These are phyloP conservation scores for Synodontis membranacea DNA, from an alignment of 2,113 vertebrate species.

Conservation along the genomic window DNA sequence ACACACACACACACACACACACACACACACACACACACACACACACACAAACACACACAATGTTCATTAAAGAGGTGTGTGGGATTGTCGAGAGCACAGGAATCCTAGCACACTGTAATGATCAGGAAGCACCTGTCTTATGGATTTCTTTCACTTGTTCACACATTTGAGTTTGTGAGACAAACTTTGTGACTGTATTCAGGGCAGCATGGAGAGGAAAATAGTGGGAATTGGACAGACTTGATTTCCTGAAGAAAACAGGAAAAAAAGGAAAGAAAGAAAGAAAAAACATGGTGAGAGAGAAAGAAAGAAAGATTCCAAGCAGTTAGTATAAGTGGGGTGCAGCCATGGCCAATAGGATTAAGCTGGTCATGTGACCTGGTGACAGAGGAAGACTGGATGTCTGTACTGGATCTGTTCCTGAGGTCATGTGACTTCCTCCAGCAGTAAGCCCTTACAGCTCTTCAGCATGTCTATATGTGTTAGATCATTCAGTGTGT, in stretches of 20 bases:
- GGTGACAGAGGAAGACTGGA: not conserved
- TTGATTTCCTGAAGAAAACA: not conserved
- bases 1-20: not conserved
- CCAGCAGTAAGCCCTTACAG: not conserved
- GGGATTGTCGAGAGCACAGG: not conserved
- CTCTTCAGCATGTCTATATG: not conserved
- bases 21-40: not conserved
- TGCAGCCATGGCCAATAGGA: not conserved
- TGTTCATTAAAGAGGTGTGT: not conserved
- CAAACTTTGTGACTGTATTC: not conserved
- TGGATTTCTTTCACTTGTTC: not conserved
- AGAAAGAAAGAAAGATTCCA: not conserved
- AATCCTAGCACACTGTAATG: not conserved
- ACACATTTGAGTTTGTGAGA: not conserved
- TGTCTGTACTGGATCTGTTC: not conserved
- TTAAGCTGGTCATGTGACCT: slow-evolving; percentile 20
- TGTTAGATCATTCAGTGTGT: not conserved
- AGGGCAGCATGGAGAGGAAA: not conserved
- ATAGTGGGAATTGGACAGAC: not conserved
- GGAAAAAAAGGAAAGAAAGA: not conserved
- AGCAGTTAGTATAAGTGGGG: slow-evolving; percentile 9
- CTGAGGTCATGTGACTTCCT: not conserved
- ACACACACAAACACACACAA: not conserved
- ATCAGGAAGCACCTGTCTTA: not conserved
- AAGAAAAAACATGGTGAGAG: not conserved